These are phyloP conservation scores for Laspeyria flexula DNA, from an alignment of 2,888 invertebrate genomes.

Conservation along the genomic window DNA sequence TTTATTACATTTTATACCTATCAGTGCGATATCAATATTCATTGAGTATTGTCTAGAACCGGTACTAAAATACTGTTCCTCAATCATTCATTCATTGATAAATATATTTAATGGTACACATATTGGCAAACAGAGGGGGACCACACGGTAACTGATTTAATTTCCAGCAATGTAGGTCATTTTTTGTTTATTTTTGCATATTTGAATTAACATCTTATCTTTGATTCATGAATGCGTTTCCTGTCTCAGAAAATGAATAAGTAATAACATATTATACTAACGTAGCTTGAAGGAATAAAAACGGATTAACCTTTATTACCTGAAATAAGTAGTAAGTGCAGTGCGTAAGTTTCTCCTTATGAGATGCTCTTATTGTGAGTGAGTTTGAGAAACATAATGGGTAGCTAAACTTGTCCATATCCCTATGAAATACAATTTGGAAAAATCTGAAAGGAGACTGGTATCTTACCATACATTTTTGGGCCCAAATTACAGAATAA, in stretches of 20 bases:
- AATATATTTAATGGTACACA: not conserved
- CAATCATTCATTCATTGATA: too few species aligned
- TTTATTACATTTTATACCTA: not conserved
- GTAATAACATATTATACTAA: not conserved
- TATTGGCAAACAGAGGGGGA: not conserved
- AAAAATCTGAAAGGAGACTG: too few species aligned
- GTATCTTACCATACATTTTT: too few species aligned
- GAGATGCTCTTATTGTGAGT: too few species aligned
- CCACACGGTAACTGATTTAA: not conserved
- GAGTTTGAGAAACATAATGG: too few species aligned
- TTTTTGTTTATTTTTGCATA: not conserved
- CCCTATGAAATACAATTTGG: too few species aligned
- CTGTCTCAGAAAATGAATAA: not conserved
- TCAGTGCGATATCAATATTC: not conserved
- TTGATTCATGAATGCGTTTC: slow-evolving; percentile 1
- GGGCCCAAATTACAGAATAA: too few species aligned
- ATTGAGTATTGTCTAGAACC: not conserved
- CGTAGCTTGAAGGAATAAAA: too few species aligned
- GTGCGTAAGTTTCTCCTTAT: too few species aligned
- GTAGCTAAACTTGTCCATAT: too few species aligned
- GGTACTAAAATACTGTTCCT: not conserved
- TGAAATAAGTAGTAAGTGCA: too few species aligned
- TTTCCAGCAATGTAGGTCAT: not conserved
- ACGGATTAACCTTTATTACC: too few species aligned
- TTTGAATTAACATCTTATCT: not conserved